A percentile compares a stretch with the other conserved stretches of the same genome.
Evolutionary conservation across 1,140 invertebrate genomes (phyloP).

Genomic region (Trachelipus rathkii): DNA sequence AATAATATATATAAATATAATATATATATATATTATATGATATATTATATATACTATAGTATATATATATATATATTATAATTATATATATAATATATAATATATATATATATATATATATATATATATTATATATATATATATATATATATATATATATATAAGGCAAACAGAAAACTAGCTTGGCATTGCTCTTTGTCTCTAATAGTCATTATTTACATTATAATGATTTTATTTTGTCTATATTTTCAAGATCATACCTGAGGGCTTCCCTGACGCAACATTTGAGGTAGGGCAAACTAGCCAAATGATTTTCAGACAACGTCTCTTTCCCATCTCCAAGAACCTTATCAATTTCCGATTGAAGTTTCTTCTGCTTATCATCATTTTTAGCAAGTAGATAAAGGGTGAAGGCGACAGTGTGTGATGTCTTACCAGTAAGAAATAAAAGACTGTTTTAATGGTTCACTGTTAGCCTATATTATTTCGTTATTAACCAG

Average conservation of each 20-base stretch:
- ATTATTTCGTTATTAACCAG: not conserved
- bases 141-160: too few species aligned
- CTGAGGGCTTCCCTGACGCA: slow-evolving; percentile 35
- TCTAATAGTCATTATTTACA: too few species aligned
- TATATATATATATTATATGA: too few species aligned
- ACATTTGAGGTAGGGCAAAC: slow-evolving; percentile 26
- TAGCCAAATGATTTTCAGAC: slow-evolving; percentile 19
- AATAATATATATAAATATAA: too few species aligned
- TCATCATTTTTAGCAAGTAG: slow-evolving; percentile 28
- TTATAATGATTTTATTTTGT: too few species aligned
- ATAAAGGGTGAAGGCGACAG: slow-evolving; percentile 34
- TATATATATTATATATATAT: too few species aligned
- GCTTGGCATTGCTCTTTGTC: too few species aligned
- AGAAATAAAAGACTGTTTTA: not conserved
- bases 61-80: too few species aligned
- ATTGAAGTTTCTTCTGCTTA: slow-evolving; percentile 20
- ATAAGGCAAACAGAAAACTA: too few species aligned
- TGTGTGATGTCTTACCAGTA: slow-evolving; percentile 30
- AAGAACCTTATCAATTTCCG: slow-evolving; percentile 23
- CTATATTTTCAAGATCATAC: slow-evolving; percentile 3
- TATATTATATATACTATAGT: too few species aligned
- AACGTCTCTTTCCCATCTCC: not conserved
- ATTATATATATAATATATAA: too few species aligned
- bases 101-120: too few species aligned
- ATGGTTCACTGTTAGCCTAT: not conserved